Conservation (phyloP, 2,113 vertebrate genomes). For the Corythoichthys haematopterus region DNA sequence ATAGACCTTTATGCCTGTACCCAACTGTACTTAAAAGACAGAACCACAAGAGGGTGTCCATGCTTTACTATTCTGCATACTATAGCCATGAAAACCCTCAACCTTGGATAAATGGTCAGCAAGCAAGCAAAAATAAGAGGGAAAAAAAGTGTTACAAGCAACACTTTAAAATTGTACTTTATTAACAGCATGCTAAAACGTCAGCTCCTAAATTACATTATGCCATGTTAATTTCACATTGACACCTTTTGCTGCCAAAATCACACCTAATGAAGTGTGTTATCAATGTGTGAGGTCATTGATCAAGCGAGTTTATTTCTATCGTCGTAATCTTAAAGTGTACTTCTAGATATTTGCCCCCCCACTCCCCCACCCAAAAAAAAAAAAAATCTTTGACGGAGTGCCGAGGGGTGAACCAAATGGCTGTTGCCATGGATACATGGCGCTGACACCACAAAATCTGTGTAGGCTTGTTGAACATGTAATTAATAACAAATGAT, state of each 20-base stretch:
- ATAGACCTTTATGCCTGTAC: neutral
- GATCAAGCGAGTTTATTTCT: no score
- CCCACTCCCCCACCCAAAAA: no score
- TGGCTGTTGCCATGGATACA: slow-evolving; percentile 73
- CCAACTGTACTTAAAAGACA: neutral
- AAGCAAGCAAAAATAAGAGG: neutral
- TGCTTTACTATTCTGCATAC: slow-evolving; percentile 5
- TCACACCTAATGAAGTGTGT: no score
- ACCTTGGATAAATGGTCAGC: neutral
- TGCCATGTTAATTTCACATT: no score
- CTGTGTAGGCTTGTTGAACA: slow-evolving; percentile 72
- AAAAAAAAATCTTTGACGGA: no score
- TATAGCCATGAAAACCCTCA: neutral
- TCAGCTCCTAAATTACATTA: no score
- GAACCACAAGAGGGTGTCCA: slow-evolving; percentile 29
- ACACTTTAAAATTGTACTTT: no score
- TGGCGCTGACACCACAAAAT: slow-evolving; percentile 64
- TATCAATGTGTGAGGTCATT: no score
- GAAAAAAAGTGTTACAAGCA: neutral
- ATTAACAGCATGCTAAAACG: no score
- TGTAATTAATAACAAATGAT: slow-evolving; percentile 73
- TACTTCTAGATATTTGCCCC: neutral
- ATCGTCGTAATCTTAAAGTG: neutral
- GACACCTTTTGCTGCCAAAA: no score
- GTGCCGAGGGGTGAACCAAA: slow-evolving; percentile 47